These are phyloP conservation scores for Thamnophis elegans DNA, from an alignment of 2,797 vertebrate species.

Conservation along the genomic window DNA sequence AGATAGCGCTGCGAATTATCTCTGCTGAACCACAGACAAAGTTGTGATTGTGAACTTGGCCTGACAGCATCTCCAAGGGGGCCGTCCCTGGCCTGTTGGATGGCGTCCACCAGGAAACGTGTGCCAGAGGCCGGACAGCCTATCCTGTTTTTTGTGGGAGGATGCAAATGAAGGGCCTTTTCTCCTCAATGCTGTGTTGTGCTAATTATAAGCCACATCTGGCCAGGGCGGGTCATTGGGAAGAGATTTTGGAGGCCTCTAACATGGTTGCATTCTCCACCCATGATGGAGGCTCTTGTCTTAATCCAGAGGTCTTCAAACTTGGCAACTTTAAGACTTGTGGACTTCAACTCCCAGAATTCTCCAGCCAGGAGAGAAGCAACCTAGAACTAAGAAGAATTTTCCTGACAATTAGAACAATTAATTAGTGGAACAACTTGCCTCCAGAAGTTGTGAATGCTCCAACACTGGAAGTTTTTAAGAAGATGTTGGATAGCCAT, in stretches of 20 bases:
- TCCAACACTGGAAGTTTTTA: too few relatives aligned
- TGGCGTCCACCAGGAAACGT: not conserved
- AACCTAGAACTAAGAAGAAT: too few relatives aligned
- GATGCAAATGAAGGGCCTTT: not conserved
- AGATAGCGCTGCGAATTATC: not conserved
- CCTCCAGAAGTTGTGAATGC: too few relatives aligned
- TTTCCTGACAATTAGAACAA: too few relatives aligned
- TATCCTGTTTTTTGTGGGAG: not conserved
- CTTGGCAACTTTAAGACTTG: too few relatives aligned
- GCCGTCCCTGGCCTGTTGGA: not conserved
- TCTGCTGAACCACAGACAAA: not conserved
- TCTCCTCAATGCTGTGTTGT: not conserved
- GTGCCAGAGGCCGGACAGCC: not conserved
- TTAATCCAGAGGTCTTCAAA: too few relatives aligned
- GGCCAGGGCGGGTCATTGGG: not conserved
- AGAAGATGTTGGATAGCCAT: too few relatives aligned
- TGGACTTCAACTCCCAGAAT: too few relatives aligned
- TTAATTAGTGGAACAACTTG: too few relatives aligned
- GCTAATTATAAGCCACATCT: not conserved
- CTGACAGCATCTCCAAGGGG: not conserved
- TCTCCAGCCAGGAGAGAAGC: too few relatives aligned
- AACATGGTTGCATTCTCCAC: not conserved
- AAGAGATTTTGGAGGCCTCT: not conserved
- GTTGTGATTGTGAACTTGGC: not conserved
- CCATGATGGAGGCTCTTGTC: not conserved